Percentiles rank a stretch among this genome's conserved stretches.
Conservation (phyloP, 2,113 vertebrate genomes). For the Protobothrops flavoviridis region DNA sequence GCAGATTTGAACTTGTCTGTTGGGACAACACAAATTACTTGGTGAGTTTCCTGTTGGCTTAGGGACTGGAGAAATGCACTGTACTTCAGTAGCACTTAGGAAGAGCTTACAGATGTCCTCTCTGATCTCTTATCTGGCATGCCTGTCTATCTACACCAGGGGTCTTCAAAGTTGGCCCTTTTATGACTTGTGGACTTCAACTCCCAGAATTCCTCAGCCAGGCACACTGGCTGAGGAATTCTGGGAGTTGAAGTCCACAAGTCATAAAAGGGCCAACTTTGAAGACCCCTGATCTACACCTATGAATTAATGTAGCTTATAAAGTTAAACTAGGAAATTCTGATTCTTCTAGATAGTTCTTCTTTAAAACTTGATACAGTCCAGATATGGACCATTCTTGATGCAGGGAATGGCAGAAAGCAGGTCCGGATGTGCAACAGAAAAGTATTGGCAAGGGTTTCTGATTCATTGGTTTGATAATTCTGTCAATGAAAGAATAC, state of each 20-base stretch:
- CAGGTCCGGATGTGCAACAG: neutral
- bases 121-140: neutral
- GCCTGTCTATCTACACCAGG: neutral
- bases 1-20: neutral
- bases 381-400: neutral
- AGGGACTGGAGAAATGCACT: neutral
- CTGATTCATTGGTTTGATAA: neutral
- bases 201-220: too few relatives aligned
- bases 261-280: too few relatives aligned
- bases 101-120: neutral
- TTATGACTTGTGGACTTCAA: too few relatives aligned
- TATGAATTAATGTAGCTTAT: neutral
- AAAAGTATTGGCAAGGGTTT: neutral
- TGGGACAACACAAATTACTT: neutral
- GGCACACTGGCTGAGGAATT: too few relatives aligned
- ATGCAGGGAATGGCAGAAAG: neutral
- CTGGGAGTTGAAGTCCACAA: too few relatives aligned
- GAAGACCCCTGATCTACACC: neutral
- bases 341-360: neutral
- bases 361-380: neutral
- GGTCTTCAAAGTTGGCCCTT: too few relatives aligned
- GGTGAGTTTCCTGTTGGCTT: neutral
- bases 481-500: neutral
- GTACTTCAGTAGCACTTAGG: neutral
- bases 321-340: neutral